Evolutionary conservation across 2,888 invertebrate species (phyloP).

Genomic region (Perizoma flavofasciatum): DNA sequence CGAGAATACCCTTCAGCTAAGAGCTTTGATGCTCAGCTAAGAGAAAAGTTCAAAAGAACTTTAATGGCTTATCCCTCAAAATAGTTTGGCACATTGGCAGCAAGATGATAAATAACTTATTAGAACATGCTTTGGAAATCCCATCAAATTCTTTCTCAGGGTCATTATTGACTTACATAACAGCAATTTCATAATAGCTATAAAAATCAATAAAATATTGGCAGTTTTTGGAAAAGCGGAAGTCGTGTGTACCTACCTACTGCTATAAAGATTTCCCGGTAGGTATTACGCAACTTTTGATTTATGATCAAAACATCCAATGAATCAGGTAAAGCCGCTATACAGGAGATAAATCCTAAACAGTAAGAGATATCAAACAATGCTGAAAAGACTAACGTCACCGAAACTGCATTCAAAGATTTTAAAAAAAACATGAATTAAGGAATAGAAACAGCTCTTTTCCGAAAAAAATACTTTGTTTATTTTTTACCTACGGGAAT

Average conservation of each 20-base stretch:
- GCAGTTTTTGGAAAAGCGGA: conserved; percentile 21
- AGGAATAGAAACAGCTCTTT: too few relatives aligned
- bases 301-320: background rate
- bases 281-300: conserved; percentile 5
- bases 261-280: background rate
- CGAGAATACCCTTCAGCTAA: conserved; percentile 26
- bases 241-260: conserved; percentile 7
- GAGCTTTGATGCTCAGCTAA: conserved; percentile 32
- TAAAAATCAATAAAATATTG: conserved; percentile 13
- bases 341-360: background rate
- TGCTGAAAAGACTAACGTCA: too few relatives aligned
- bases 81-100: conserved; percentile 21
- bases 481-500: too few relatives aligned
- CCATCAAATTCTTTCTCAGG: conserved; percentile 1
- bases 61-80: conserved; percentile 25
- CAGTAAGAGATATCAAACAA: too few relatives aligned
- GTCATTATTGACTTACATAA: conserved; percentile 13
- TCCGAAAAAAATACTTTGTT: too few relatives aligned
- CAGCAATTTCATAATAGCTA: conserved; percentile 6
- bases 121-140: conserved; percentile 2
- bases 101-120: conserved; percentile 12
- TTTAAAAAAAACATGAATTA: too few relatives aligned
- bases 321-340: background rate
- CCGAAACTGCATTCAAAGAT: too few relatives aligned
- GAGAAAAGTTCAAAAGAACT: conserved; percentile 33